Percentiles rank a stretch among this genome's conserved stretches.
Evolutionary conservation across 1,140 invertebrate genomes (phyloP).

Genomic region (Ericerus pela): DNA sequence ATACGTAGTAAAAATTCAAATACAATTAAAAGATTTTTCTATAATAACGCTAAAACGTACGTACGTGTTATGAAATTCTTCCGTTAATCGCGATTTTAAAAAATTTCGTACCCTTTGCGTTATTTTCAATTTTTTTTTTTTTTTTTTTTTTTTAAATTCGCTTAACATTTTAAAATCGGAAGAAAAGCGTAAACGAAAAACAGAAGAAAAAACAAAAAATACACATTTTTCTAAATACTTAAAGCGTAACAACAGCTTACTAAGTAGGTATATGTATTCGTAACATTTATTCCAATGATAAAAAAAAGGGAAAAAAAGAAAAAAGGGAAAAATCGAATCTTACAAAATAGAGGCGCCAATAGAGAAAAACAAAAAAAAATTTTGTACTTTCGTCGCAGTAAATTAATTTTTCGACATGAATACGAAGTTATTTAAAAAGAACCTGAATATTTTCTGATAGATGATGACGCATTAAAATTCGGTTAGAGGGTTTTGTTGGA

Average conservation of each 20-base stretch:
- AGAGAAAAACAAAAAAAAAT: background rate
- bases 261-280: constrained; percentile 8
- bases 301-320: background rate
- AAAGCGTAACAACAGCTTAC: constrained; percentile 11
- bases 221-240: constrained; percentile 1
- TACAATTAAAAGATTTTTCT: constrained; percentile 9
- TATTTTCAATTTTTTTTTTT: background rate
- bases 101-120: background rate
- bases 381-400: no score
- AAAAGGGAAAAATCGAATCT: background rate
- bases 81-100: constrained; percentile 5
- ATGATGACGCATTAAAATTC: no score
- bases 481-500: no score
- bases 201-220: background rate
- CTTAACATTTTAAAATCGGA: background rate
- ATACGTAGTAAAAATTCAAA: constrained; percentile 8
- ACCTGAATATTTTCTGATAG: no score
- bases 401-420: no score
- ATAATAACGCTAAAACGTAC: constrained; percentile 6
- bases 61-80: background rate
- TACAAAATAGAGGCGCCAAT: background rate
- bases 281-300: background rate
- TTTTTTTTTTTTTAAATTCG: background rate
- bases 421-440: no score
- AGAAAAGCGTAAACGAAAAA: background rate